phyloP scores from a whole-genome alignment of 2,113 vertebrate species.

The Scomber colias region DNA sequence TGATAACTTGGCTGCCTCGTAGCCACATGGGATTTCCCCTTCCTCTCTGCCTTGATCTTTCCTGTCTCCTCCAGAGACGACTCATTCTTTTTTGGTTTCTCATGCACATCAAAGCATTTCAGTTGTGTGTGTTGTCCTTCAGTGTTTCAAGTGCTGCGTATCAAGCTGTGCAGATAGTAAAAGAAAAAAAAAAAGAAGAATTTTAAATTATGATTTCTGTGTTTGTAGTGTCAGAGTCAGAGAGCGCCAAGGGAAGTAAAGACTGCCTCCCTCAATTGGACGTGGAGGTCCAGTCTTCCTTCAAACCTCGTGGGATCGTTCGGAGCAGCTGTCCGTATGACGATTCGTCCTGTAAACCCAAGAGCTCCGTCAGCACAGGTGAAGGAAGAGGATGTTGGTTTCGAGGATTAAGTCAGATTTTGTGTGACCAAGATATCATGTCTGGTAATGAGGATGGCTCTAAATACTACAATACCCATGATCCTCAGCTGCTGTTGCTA shows the following conservation, averaged over 20 bases:
- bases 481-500: conserved; percentile 12
- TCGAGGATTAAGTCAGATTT: too few species aligned
- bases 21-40: conserved; percentile 24
- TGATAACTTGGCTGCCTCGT: neutral
- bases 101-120: conserved; percentile 40
- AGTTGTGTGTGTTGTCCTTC: neutral
- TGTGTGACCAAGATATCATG: too few species aligned
- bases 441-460: too few species aligned
- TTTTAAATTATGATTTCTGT: conserved; percentile 31
- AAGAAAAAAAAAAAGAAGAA: neutral
- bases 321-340: conserved; percentile 72
- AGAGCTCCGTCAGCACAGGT: conserved; percentile 73
- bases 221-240: conserved; percentile 78
- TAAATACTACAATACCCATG: neutral
- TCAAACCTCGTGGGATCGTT: conserved; percentile 75
- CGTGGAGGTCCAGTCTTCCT: conserved; percentile 58
- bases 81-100: conserved; percentile 32
- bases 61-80: conserved; percentile 40
- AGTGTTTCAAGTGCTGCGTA: neutral
- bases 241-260: conserved; percentile 80
- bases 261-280: conserved; percentile 81
- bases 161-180: neutral
- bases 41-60: conserved; percentile 42
- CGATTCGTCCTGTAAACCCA: conserved; percentile 60
- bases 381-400: neutral